Percentiles rank a stretch among this genome's conserved stretches.
Conservation (phyloP, 2,888 invertebrate genomes). For the Polylopha cassiicola region DNA sequence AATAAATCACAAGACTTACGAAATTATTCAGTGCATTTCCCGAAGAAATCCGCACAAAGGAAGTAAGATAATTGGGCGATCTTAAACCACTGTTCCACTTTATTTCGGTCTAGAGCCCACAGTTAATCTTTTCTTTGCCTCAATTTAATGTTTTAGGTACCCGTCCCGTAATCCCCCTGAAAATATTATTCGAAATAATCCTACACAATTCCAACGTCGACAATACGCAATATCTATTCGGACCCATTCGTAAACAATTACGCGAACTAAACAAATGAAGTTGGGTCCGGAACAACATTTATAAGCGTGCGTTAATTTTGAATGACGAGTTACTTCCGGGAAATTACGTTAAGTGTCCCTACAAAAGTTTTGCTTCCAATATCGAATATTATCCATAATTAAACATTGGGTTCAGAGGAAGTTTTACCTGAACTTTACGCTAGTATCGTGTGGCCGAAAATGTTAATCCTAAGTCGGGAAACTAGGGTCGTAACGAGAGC, state of each 20-base stretch:
- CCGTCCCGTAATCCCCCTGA: neutral
- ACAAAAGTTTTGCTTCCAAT: slow-evolving; percentile 4
- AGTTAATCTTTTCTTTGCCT: slow-evolving; percentile 3
- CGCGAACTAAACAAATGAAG: too few species aligned
- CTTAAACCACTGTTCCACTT: slow-evolving; percentile 1
- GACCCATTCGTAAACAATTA: too few species aligned
- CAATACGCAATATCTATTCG: too few species aligned
- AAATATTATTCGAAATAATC: neutral
- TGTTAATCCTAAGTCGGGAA: neutral
- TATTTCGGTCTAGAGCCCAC: neutral
- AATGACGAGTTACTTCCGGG: too few species aligned
- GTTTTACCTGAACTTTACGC: neutral
- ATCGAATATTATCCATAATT: slow-evolving; percentile 9
- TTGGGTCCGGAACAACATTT: too few species aligned
- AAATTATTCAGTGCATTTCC: neutral
- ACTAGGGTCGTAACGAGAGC: neutral
- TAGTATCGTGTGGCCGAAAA: slow-evolving; percentile 2
- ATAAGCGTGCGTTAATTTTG: too few species aligned
- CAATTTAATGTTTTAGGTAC: neutral
- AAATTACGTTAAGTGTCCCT: neutral
- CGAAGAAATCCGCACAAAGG: slow-evolving; percentile 5
- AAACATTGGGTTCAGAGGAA: slow-evolving; percentile 2
- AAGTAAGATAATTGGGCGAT: slow-evolving; percentile 3
- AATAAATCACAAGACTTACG: neutral
- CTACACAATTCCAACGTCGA: slow-evolving; percentile 7